Percentiles rank a stretch among this genome's conserved stretches.
Conservation (phyloP, 2,888 invertebrate genomes). For the Drosophila paramelanica region DNA sequence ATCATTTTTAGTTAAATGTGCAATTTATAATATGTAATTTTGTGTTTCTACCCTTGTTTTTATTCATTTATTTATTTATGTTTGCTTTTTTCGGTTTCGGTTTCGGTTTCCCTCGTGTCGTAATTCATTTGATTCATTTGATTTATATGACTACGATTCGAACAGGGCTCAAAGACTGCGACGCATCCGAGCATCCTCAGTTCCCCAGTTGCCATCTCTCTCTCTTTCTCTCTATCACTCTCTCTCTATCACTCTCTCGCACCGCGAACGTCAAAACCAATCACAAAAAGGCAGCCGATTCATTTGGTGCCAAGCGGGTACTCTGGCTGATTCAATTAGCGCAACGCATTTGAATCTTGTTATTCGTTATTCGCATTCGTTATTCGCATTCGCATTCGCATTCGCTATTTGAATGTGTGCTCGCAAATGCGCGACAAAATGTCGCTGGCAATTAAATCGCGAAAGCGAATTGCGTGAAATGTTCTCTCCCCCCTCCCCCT, state of each 20-base stretch:
- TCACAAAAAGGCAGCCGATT: conserved; percentile 36
- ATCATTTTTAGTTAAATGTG: too few relatives aligned
- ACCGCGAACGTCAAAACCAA: conserved; percentile 39
- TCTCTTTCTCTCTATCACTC: neutral
- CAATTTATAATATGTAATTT: too few relatives aligned
- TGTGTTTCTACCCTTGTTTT: too few relatives aligned
- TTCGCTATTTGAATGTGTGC: neutral
- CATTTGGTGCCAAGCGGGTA: conserved; percentile 16
- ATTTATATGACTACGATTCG: conserved; percentile 14
- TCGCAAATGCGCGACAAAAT: conserved; percentile 55
- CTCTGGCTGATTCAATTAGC: conserved; percentile 56
- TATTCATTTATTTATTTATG: too few relatives aligned
- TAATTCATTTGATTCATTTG: conserved; percentile 32
- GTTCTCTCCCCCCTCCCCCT: conserved; percentile 18
- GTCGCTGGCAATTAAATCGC: conserved; percentile 73
- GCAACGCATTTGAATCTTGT: conserved; percentile 54
- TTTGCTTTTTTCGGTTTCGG: too few relatives aligned
- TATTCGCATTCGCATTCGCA: conserved; percentile 3
- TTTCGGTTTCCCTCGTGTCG: conserved; percentile 7
- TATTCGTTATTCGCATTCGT: conserved; percentile 30
- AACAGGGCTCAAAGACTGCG: conserved; percentile 2
- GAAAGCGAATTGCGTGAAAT: conserved; percentile 72
- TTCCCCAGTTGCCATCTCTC: neutral
- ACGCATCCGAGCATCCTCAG: neutral
- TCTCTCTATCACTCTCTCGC: neutral